Base-by-base conservation (phyloP, 2,797 vertebrate genomes). In the Hozukius guyotensis region DNA sequence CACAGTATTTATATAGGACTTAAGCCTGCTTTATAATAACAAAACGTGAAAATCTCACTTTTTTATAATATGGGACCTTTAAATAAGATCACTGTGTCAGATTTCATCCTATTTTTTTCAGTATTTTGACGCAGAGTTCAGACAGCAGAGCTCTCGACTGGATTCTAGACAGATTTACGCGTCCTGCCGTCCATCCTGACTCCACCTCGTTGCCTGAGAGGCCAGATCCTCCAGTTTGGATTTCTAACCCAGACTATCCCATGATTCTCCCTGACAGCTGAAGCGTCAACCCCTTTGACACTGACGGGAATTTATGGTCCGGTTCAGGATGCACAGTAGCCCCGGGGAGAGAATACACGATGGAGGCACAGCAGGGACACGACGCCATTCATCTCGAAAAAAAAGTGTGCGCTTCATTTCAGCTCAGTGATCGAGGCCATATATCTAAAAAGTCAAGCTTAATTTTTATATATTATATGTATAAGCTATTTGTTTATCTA, bases 181-280 rank as follows among this genome's bases (percentile, higher is more conserved):
- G 74, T 83, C 55, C 56, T 67, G 57, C 83, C 65, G 76, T 80
- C 66, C 78, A 38, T 46, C 57, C 68, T 8, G 52, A 72, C 85
- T 85, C 75, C 85, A 6, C 77, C 69, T 70, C 88, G 86, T 61
- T 63, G 89, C 89, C 87, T 75, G 91, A 82, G 94, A 90, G 91
- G 94, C 94, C 93, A 81, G 92, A 79, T 95, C 93, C 83, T 85
- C 81, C 91, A 83, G 95, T 96, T 94, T 93, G 94, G 91, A 87
- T 96, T 93, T 93, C 85, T 93, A 92, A 90, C 91, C 91, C 94
- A 88, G 93, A 93, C 92, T 92, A 93, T 94, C 92, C 95, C 91
- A 82, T 97, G 96, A 97, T 97, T 93, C 93, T 93, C 88, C 95
- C 78, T 89, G 97, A 97, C 97, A 98, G 97, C 97, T 98, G 97